Conservation (phyloP, 2,113 vertebrate species). For the Sorex araneus region DNA sequence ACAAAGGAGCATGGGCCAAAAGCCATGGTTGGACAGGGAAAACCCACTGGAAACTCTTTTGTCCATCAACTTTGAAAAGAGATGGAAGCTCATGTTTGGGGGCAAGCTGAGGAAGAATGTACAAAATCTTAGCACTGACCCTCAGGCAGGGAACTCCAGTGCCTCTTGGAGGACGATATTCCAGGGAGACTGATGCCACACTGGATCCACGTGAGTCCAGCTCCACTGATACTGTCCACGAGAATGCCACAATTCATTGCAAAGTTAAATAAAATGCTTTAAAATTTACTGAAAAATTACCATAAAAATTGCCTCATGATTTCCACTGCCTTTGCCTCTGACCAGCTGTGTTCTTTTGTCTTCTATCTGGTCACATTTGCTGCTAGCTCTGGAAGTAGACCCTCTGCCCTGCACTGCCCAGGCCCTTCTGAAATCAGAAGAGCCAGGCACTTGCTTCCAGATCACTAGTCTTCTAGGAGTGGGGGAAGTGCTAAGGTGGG, state of each 20-base stretch:
- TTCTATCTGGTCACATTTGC: neutral
- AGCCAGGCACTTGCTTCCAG: conserved; percentile 43
- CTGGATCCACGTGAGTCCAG: neutral
- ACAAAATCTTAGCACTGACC: neutral
- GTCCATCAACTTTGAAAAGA: neutral
- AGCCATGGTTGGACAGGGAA: neutral
- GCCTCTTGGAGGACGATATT: neutral
- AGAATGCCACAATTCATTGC: conserved; percentile 44
- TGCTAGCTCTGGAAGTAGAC: neutral
- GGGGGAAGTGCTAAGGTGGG: no score
- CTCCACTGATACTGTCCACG: neutral
- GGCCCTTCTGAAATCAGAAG: neutral
- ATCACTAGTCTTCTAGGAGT: neutral
- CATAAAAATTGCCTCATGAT: neutral
- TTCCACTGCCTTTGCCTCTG: neutral
- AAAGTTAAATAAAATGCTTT: conserved; percentile 24
- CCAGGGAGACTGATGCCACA: neutral
- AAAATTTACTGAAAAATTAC: neutral
- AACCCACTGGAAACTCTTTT: neutral
- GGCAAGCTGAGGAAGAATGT: neutral
- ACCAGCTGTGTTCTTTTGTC: neutral
- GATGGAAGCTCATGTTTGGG: neutral
- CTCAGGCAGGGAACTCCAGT: neutral
- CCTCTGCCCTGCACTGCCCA: neutral
- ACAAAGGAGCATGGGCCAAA: conserved; percentile 49